Evolutionary conservation across 1,140 invertebrate genomes (phyloP).

Genomic region (Tribolium madens): DNA sequence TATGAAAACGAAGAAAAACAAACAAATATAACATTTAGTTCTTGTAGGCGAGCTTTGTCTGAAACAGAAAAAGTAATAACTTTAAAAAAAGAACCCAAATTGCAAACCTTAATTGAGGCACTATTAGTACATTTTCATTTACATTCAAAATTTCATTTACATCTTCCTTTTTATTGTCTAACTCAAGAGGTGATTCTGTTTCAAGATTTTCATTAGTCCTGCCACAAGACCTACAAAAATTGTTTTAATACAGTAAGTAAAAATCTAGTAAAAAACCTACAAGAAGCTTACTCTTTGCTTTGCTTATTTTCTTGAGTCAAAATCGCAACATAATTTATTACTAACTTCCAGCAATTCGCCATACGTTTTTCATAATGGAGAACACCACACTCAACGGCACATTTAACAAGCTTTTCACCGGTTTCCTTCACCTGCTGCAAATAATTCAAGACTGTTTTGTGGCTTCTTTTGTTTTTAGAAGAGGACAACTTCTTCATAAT

Average conservation of each 20-base stretch:
- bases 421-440: constrained; percentile 1
- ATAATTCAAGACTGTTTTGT: not conserved
- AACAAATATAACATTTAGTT: not conserved
- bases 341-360: constrained; percentile 50
- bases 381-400: constrained; percentile 48
- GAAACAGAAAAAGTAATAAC: not conserved
- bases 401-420: constrained; percentile 45
- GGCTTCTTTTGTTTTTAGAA: constrained; percentile 12
- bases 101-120: not conserved
- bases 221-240: not conserved
- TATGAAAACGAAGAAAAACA: not conserved
- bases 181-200: not conserved
- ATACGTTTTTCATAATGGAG: constrained; percentile 50
- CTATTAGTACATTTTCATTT: not conserved
- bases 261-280: not conserved
- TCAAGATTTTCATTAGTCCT: not conserved
- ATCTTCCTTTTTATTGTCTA: not conserved
- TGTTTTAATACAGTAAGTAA: not conserved
- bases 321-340: constrained; percentile 50
- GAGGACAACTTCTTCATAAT: constrained; percentile 37
- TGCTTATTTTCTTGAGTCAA: constrained; percentile 50
- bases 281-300: not conserved
- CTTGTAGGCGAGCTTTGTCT: not conserved
- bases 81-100: too few species aligned
- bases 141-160: not conserved